Conservation (phyloP, 1,140 invertebrate genomes). For the Trichonephila clavata region DNA sequence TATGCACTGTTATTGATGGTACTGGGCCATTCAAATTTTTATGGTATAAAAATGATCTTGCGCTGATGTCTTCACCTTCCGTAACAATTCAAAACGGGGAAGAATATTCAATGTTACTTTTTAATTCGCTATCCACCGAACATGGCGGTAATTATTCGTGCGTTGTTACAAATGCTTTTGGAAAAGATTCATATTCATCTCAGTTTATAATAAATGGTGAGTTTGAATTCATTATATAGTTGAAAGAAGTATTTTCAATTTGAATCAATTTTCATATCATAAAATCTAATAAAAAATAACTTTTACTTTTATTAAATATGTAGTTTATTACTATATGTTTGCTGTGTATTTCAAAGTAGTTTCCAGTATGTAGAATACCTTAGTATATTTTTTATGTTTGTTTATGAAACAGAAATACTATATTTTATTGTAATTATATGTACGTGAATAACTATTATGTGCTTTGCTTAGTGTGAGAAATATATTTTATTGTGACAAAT, state of each 20-base stretch:
- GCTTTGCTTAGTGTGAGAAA: no score
- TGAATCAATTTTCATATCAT: no score
- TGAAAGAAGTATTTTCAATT: no score
- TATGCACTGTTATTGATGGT: conserved; percentile 74
- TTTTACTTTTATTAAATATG: no score
- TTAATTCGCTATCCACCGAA: conserved; percentile 20
- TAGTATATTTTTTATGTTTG: not conserved
- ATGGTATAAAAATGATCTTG: conserved; percentile 72
- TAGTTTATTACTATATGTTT: no score
- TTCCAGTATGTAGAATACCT: not conserved
- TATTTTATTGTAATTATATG: not conserved
- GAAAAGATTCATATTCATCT: conserved; percentile 57
- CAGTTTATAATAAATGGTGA: conserved; percentile 68
- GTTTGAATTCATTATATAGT: not conserved
- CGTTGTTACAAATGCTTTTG: conserved; percentile 85
- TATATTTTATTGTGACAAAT: not conserved
- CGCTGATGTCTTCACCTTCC: not conserved
- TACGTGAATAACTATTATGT: not conserved
- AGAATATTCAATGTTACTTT: conserved; percentile 46
- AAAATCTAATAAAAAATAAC: no score
- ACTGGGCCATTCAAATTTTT: conserved; percentile 66
- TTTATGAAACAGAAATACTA: not conserved
- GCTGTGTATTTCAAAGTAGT: not conserved
- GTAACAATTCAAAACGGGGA: conserved; percentile 50
- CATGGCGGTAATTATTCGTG: conserved; percentile 79